Conservation (phyloP, 2,888 invertebrate species). For the Ormyrus thymus region DNA sequence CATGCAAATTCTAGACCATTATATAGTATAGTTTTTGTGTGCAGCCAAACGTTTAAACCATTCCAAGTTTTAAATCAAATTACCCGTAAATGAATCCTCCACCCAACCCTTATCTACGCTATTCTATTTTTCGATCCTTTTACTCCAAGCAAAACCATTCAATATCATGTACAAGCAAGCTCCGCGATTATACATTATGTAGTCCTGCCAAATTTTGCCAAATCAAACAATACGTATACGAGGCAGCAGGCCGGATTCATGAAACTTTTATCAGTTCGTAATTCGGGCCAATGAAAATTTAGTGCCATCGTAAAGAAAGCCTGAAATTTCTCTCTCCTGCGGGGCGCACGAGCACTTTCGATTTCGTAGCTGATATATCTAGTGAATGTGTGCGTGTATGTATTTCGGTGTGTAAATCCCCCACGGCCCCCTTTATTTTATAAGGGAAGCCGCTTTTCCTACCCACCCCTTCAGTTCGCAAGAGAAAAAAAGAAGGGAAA, state of each 20-base stretch:
- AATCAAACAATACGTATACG: not conserved
- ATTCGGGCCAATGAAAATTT: conserved; percentile 42
- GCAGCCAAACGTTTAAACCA: no score
- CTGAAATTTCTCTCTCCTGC: conserved; percentile 6
- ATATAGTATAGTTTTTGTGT: no score
- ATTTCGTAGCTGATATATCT: no score
- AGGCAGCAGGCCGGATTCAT: conserved; percentile 30
- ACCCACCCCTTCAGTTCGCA: not conserved
- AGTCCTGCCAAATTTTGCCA: no score
- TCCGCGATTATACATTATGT: no score
- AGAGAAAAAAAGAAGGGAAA: conserved; percentile 12
- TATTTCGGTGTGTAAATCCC: not conserved
- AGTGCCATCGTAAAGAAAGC: conserved; percentile 32
- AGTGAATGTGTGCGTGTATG: not conserved
- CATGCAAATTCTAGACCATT: no score
- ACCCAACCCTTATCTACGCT: no score
- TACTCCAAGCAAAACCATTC: no score
- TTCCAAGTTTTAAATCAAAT: no score
- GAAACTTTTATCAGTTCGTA: conserved; percentile 38
- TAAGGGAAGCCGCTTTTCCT: not conserved
- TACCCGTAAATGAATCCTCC: no score
- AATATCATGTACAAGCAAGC: no score
- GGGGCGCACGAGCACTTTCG: not conserved
- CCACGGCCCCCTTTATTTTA: conserved; percentile 24
- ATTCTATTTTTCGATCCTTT: no score